Evolutionary conservation across 2,113 vertebrate genomes (phyloP).

Genomic region (Poecilia latipinna): DNA sequence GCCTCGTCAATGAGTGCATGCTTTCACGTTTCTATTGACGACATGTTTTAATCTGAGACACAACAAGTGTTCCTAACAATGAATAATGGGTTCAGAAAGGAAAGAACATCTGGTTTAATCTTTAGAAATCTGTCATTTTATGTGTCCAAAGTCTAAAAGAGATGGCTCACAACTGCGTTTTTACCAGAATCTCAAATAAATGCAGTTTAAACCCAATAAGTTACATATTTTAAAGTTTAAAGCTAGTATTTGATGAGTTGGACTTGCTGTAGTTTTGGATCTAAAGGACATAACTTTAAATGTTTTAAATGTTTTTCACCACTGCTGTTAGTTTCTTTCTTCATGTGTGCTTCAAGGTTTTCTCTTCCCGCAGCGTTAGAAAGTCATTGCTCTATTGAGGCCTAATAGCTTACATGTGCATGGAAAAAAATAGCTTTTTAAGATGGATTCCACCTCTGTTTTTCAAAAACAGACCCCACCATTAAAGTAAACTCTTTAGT

Average conservation of each 20-base stretch:
- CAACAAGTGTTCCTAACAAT: not conserved
- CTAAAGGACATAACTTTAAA: not conserved
- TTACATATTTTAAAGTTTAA: not conserved
- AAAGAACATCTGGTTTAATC: not conserved
- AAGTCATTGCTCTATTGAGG: conserved; percentile 2
- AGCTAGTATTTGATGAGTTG: not conserved
- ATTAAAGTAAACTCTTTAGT: conserved; percentile 32
- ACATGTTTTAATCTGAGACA: not conserved
- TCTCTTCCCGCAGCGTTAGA: not conserved
- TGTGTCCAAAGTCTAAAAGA: not conserved
- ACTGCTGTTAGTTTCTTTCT: not conserved
- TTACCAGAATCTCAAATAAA: not conserved
- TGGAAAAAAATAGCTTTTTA: not conserved
- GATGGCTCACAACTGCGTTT: not conserved
- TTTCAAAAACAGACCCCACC: conserved; percentile 18
- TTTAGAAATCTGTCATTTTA: not conserved
- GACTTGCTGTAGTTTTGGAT: not conserved
- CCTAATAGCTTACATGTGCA: conserved; percentile 31
- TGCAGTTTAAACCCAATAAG: no score
- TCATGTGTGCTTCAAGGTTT: not conserved
- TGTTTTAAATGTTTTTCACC: not conserved
- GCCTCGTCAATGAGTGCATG: not conserved
- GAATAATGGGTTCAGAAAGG: not conserved
- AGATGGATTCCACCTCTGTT: conserved; percentile 16
- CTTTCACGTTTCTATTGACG: no score